Percentiles rank a stretch among this genome's conserved stretches.
Evolutionary conservation across 1,140 invertebrate genomes (phyloP).

Genomic region (Eurosta solidaginis): DNA sequence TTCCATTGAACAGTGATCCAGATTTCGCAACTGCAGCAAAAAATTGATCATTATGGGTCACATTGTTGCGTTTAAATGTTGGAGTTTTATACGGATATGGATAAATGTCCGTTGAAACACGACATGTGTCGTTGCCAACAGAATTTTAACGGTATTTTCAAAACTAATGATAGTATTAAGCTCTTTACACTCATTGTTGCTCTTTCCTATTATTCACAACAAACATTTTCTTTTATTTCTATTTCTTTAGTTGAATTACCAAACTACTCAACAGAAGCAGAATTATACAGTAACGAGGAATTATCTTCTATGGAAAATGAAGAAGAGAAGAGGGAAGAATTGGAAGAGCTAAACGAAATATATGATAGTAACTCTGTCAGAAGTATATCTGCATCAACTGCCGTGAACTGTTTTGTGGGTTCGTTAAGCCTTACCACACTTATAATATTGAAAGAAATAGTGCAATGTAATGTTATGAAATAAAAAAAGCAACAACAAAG

Average conservation of each 20-base stretch:
- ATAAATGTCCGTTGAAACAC: no score
- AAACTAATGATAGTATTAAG: no score
- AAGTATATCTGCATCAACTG: not conserved
- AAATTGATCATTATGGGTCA: no score
- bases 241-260: conserved; percentile 48
- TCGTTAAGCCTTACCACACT: not conserved
- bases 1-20: no score
- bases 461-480: not conserved
- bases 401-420: not conserved
- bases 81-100: no score
- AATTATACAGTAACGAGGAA: conserved; percentile 41
- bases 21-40: no score
- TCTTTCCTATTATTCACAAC: no score
- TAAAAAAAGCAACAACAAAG: no score
- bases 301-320: not conserved
- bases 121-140: no score
- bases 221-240: not conserved
- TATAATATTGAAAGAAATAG: not conserved
- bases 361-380: not conserved
- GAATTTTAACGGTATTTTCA: no score
- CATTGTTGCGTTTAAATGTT: no score
- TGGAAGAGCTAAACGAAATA: not conserved
- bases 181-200: no score
- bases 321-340: not conserved
- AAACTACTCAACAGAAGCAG: conserved; percentile 56